phyloP scores from a whole-genome alignment of 2,797 vertebrate species.

The Sandelia bainsii region DNA sequence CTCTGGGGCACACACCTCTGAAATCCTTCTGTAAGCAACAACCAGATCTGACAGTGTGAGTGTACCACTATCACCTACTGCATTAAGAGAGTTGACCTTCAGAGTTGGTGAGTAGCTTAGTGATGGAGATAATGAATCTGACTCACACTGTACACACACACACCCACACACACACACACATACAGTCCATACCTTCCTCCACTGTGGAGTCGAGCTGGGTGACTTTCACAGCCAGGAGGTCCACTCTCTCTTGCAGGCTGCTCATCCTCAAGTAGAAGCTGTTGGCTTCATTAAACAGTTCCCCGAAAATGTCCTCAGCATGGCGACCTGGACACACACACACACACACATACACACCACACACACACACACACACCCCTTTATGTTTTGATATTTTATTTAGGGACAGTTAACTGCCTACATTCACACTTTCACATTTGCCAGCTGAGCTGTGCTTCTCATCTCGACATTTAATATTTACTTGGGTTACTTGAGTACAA shows the following conservation, averaged over 20 bases:
- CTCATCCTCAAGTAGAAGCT: conserved; percentile 94
- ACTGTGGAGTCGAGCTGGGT: conserved; percentile 94
- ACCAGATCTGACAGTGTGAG: background rate
- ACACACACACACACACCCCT: too few species aligned
- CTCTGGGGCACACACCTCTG: conserved; percentile 9
- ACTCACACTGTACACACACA: conserved; percentile 1
- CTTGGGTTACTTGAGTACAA: background rate
- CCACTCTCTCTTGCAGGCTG: conserved; percentile 92
- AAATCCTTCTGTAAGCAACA: conserved; percentile 3
- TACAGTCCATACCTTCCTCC: conserved; percentile 87
- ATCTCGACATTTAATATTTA: background rate
- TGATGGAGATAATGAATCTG: conserved; percentile 29
- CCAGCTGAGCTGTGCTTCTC: conserved; percentile 22
- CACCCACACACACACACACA: background rate
- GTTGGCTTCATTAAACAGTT: conserved; percentile 93
- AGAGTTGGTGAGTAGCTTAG: conserved; percentile 35
- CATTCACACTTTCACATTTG: background rate
- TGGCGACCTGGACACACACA: conserved; percentile 84
- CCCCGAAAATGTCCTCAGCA: conserved; percentile 93
- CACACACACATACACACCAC: conserved; percentile 12
- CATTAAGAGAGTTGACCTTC: conserved; percentile 47
- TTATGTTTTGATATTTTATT: background rate
- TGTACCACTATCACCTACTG: conserved; percentile 44
- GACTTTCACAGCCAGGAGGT: conserved; percentile 93
- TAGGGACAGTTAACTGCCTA: background rate